Conservation (phyloP, 53 echinoderm and acorn worm species). For the Antedon mediterranea region DNA sequence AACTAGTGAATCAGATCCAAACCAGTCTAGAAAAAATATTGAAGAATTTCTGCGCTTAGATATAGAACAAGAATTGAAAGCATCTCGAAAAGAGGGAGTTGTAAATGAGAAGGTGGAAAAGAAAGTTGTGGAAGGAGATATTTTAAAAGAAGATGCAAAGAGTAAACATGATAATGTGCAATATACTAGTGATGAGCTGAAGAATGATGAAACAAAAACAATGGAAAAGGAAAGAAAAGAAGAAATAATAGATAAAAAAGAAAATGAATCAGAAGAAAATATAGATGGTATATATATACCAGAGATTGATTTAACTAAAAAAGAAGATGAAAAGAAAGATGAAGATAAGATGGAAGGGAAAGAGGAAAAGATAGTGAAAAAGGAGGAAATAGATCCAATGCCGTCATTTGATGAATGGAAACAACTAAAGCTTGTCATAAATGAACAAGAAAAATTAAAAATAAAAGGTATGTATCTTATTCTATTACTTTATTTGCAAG, state of each 20-base stretch:
- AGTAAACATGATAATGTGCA: not conserved
- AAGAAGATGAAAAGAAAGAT: not conserved
- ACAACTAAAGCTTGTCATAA: constrained; percentile 56
- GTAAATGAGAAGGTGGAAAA: not conserved
- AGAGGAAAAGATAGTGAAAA: constrained; percentile 3
- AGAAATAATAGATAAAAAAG: not conserved
- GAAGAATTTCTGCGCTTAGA: not conserved
- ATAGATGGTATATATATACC: not conserved
- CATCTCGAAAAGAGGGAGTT: not conserved
- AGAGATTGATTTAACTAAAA: not conserved
- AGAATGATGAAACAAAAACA: not conserved
- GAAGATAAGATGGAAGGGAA: not conserved
- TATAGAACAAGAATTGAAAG: not conserved
- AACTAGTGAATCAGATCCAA: not conserved
- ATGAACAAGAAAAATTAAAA: constrained; percentile 11
- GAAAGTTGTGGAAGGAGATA: not conserved
- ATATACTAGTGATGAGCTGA: not conserved
- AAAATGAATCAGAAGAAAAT: not conserved
- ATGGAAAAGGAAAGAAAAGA: not conserved
- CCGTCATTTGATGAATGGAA: constrained; percentile 93
- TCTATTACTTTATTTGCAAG: no score
- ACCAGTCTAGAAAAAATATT: not conserved
- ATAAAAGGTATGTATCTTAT: no score
- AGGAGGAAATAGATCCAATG: constrained; percentile 18
- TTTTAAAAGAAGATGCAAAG: not conserved